phyloP scores from a whole-genome alignment of 2,797 vertebrate species.

The Cyprinodon diabolis region DNA sequence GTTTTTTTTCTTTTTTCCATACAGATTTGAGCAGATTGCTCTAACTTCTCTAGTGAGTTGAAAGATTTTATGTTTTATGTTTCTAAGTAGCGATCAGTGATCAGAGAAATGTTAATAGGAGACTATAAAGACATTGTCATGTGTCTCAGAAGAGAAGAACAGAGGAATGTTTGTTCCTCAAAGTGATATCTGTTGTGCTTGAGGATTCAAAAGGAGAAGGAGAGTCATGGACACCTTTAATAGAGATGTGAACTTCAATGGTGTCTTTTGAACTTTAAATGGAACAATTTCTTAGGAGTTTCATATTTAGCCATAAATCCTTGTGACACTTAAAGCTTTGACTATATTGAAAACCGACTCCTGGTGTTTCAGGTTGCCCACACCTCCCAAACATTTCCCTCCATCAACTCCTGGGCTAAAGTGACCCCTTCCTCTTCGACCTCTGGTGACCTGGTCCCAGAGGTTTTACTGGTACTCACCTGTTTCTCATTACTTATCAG shows the following conservation, averaged over 20 bases:
- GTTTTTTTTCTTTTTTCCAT: not conserved
- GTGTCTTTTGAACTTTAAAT: constrained; percentile 57
- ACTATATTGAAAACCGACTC: constrained; percentile 79
- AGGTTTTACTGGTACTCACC: constrained; percentile 69
- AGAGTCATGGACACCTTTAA: constrained; percentile 45
- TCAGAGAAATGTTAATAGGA: constrained; percentile 6
- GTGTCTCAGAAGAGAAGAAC: not conserved
- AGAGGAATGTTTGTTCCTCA: constrained; percentile 17
- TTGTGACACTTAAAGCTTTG: constrained; percentile 62
- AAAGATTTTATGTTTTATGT: not conserved
- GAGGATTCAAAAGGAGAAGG: constrained; percentile 7
- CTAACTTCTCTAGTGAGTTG: not conserved
- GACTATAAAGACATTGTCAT: constrained; percentile 7
- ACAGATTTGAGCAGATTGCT: not conserved
- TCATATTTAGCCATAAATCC: constrained; percentile 49
- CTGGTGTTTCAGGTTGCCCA: constrained; percentile 65
- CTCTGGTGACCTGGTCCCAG: constrained; percentile 66
- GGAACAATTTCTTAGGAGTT: constrained; percentile 62
- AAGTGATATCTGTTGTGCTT: constrained; percentile 48
- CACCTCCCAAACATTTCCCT: constrained; percentile 43
- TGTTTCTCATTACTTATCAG: constrained; percentile 75
- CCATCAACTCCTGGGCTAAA: constrained; percentile 60
- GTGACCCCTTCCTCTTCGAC: constrained; percentile 69
- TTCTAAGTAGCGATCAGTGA: not conserved
- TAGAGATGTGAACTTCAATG: constrained; percentile 50